These are phyloP conservation scores for Kuschelorhynchus macadamiae DNA, from an alignment of 2,888 invertebrate species.

Conservation along the genomic window DNA sequence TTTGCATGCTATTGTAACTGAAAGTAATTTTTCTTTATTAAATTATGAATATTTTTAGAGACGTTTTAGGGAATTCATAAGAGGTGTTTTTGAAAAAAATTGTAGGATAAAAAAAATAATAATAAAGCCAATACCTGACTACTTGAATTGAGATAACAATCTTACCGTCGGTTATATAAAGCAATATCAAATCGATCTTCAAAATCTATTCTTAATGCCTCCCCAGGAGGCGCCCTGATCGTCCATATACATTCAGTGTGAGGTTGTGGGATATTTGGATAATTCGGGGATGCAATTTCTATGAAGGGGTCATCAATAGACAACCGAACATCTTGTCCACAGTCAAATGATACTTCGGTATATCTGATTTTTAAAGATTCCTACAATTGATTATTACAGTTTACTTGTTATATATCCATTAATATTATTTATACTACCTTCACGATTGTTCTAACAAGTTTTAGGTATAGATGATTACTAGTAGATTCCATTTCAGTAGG, in stretches of 20 bases:
- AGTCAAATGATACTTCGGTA: constrained; percentile 76
- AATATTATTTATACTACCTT: too few species aligned
- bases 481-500: constrained; percentile 72
- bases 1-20: too few species aligned
- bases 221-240: constrained; percentile 80
- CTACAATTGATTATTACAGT: too few species aligned
- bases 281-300: constrained; percentile 82
- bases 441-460: too few species aligned
- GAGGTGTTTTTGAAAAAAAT: too few species aligned
- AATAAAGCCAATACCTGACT: too few species aligned
- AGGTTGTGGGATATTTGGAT: constrained; percentile 84
- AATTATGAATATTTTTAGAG: too few species aligned
- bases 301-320: constrained; percentile 69
- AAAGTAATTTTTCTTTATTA: too few species aligned
- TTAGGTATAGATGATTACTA: constrained; percentile 76
- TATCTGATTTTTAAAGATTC: constrained; percentile 66
- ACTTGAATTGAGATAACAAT: too few species aligned
- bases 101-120: too few species aligned
- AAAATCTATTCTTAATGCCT: constrained; percentile 83
- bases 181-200: constrained; percentile 77
- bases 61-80: too few species aligned
- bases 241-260: constrained; percentile 89
- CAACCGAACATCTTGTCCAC: constrained; percentile 79
- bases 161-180: neutral
- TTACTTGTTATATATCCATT: too few species aligned